Evolutionary conservation across 2,113 vertebrate genomes (phyloP).

Genomic region (Galbula dea): DNA sequence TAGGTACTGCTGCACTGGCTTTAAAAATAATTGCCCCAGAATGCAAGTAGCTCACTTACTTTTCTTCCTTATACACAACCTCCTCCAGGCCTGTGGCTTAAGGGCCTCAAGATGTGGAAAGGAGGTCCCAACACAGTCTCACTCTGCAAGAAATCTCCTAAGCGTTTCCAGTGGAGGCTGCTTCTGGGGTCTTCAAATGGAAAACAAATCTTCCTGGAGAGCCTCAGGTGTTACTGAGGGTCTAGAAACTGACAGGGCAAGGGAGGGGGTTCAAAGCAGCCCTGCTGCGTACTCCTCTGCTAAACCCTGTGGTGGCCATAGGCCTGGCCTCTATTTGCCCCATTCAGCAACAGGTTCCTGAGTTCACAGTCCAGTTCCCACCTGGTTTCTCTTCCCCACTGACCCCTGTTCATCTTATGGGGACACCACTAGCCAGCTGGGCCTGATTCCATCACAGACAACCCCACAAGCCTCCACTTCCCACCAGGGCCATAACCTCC

Average conservation of each 20-base stretch:
- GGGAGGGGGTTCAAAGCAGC: neutral
- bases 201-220: neutral
- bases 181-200: neutral
- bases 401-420: too few species aligned
- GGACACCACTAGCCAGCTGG: fast-evolving
- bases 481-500: neutral
- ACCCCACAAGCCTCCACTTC: neutral
- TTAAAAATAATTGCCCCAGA: neutral
- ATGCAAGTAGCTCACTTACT: neutral
- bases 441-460: neutral
- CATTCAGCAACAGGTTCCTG: neutral
- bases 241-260: neutral
- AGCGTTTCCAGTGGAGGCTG: neutral
- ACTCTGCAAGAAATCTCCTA: neutral
- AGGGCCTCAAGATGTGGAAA: fast-evolving
- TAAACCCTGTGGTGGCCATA: fast-evolving
- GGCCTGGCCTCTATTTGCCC: fast-evolving
- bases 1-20: neutral
- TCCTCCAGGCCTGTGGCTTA: neutral
- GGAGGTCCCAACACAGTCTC: neutral
- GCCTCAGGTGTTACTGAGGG: fast-evolving
- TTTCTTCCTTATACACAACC: fast-evolving
- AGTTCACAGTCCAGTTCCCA: neutral
- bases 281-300: fast-evolving
- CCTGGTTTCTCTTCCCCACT: neutral